Evolutionary conservation across 2,888 invertebrate genomes (phyloP).

Genomic region (Agrochola litura): DNA sequence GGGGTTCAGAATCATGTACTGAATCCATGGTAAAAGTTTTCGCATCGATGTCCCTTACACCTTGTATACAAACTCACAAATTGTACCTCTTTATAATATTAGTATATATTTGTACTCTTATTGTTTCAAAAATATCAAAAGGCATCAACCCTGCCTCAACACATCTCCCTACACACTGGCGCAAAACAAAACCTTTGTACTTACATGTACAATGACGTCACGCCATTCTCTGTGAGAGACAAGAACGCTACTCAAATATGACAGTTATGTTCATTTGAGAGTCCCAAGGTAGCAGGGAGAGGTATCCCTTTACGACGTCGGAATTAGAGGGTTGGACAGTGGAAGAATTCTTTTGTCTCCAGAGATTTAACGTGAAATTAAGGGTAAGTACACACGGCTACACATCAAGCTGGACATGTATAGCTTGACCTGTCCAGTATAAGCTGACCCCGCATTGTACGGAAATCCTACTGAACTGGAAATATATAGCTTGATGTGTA

Average conservation of each 20-base stretch:
- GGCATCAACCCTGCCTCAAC: conserved; percentile 13
- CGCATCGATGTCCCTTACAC: no score
- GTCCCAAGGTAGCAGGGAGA: conserved; percentile 14
- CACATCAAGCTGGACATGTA: no score
- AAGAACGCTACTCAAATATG: conserved; percentile 57
- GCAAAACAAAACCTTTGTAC: conserved; percentile 45
- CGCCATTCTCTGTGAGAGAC: conserved; percentile 35
- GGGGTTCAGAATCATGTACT: no score
- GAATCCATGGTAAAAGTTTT: no score
- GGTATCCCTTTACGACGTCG: conserved; percentile 19
- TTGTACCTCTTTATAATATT: background rate
- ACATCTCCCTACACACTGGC: conserved; percentile 1
- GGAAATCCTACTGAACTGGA: no score
- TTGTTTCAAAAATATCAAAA: background rate
- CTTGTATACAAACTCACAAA: no score
- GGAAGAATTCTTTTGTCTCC: conserved; percentile 35
- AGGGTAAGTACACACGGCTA: background rate
- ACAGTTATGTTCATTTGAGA: conserved; percentile 63
- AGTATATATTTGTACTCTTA: background rate
- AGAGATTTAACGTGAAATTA: conserved; percentile 10
- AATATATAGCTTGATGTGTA: background rate
- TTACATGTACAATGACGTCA: conserved; percentile 35
- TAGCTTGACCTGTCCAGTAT: no score
- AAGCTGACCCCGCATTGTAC: no score
- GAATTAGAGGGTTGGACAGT: conserved; percentile 32